phyloP scores from a whole-genome alignment of 2,888 invertebrate species.

The Oxyteleia sp. region DNA sequence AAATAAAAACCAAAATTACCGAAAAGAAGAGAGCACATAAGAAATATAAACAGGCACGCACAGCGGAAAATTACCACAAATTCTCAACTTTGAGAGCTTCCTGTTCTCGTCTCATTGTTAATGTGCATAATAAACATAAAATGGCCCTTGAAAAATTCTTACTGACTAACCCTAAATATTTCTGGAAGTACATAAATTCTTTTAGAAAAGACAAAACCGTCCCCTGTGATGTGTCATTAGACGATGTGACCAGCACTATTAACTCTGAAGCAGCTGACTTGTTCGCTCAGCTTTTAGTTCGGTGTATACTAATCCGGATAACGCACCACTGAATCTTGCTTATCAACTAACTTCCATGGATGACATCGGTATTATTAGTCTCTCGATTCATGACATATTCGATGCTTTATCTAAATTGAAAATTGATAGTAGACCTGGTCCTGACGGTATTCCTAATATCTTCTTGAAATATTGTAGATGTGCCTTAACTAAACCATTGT shows the following conservation, averaged over 20 bases:
- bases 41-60: background rate
- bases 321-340: background rate
- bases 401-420: background rate
- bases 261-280: conserved; percentile 11
- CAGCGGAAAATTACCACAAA: background rate
- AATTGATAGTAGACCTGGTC: background rate
- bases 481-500: conserved; percentile 5
- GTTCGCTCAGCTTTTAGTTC: conserved; percentile 15
- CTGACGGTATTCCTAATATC: conserved; percentile 24
- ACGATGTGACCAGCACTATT: conserved; percentile 7
- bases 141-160: background rate
- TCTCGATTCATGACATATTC: background rate
- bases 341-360: background rate
- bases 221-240: background rate
- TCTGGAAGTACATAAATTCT: conserved; percentile 29
- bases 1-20: background rate
- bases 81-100: background rate
- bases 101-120: background rate
- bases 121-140: background rate
- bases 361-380: background rate
- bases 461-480: conserved; percentile 19
- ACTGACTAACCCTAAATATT: background rate
- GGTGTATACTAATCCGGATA: background rate
- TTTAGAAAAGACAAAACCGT: background rate
- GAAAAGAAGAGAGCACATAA: background rate